Evolutionary conservation across 2,797 vertebrate species (phyloP).

Genomic region (Malacoctenus gilli): DNA sequence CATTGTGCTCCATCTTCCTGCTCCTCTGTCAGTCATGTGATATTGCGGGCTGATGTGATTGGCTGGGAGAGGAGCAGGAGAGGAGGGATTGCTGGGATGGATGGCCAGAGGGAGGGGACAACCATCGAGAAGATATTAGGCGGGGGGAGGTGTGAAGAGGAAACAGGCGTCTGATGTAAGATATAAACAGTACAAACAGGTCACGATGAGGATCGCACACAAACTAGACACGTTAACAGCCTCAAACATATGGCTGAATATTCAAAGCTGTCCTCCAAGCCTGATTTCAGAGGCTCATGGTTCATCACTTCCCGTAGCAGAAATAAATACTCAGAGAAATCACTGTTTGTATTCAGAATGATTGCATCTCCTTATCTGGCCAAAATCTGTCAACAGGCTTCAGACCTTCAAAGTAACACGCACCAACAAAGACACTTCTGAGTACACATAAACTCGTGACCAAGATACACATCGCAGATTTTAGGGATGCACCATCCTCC

Average conservation of each 20-base stretch:
- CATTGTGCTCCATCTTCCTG: slow-evolving; percentile 76
- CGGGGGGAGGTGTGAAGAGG: slow-evolving; percentile 20
- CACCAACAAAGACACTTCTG: too few relatives aligned
- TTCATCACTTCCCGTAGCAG: too few relatives aligned
- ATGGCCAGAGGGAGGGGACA: slow-evolving; percentile 47
- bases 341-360: too few relatives aligned
- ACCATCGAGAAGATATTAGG: slow-evolving; percentile 14
- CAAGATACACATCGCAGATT: too few relatives aligned
- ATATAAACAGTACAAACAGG: slow-evolving; percentile 16
- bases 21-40: slow-evolving; percentile 76
- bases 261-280: background rate
- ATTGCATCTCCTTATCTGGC: too few relatives aligned
- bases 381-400: too few relatives aligned
- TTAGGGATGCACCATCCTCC: too few relatives aligned
- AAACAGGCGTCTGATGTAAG: slow-evolving; percentile 39
- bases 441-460: too few relatives aligned
- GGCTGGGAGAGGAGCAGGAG: slow-evolving; percentile 57
- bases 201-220: background rate
- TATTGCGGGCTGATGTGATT: slow-evolving; percentile 55
- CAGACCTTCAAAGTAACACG: too few relatives aligned
- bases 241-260: background rate
- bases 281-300: too few relatives aligned
- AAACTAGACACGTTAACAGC: background rate
- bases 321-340: too few relatives aligned
- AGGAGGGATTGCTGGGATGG: slow-evolving; percentile 49